A percentile compares a stretch with the other conserved stretches of the same genome.
These are phyloP conservation scores for Maccullochella peelii DNA, from an alignment of 2,113 vertebrate genomes.

Conservation along the genomic window DNA sequence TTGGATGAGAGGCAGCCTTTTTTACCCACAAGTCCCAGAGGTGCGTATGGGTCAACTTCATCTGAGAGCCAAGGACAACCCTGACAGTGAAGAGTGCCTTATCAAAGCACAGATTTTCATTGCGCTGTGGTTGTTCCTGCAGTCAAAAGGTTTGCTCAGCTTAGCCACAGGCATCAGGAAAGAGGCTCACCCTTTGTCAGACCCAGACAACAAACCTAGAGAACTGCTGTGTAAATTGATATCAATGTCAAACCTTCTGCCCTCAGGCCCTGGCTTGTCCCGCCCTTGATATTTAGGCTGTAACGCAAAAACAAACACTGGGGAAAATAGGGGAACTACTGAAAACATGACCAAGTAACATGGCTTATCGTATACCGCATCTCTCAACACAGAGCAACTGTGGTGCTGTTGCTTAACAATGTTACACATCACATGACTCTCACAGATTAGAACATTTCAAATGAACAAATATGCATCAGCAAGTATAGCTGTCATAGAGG, in stretches of 20 bases:
- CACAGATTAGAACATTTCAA: neutral
- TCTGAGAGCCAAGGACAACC: slow-evolving; percentile 33
- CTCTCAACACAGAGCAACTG: slow-evolving; percentile 19
- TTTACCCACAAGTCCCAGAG: slow-evolving; percentile 59
- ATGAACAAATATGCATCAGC: slow-evolving; percentile 14
- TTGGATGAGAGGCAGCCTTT: slow-evolving; percentile 62
- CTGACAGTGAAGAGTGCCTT: slow-evolving; percentile 32
- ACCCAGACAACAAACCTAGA: slow-evolving; percentile 25
- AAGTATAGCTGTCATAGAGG: neutral
- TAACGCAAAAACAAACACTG: slow-evolving; percentile 25
- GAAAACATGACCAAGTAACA: slow-evolving; percentile 26
- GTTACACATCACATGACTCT: slow-evolving; percentile 23
- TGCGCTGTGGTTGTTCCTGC: slow-evolving; percentile 17
- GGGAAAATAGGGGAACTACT: slow-evolving; percentile 12
- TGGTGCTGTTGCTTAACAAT: slow-evolving; percentile 32
- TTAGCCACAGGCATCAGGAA: slow-evolving; percentile 32
- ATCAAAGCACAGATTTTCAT: slow-evolving; percentile 14
- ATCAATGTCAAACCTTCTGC: slow-evolving; percentile 31
- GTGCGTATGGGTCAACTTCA: slow-evolving; percentile 62
- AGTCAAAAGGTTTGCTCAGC: slow-evolving; percentile 27
- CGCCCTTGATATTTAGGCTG: slow-evolving; percentile 15
- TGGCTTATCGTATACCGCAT: slow-evolving; percentile 20
- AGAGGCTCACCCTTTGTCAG: slow-evolving; percentile 12
- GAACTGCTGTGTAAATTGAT: slow-evolving; percentile 13
- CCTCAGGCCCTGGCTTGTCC: slow-evolving; percentile 20